Evolutionary conservation across 2,797 vertebrate species (phyloP), one percentile per base, ranked within the genome.

Genomic region (Anguilla marmorata): DNA sequence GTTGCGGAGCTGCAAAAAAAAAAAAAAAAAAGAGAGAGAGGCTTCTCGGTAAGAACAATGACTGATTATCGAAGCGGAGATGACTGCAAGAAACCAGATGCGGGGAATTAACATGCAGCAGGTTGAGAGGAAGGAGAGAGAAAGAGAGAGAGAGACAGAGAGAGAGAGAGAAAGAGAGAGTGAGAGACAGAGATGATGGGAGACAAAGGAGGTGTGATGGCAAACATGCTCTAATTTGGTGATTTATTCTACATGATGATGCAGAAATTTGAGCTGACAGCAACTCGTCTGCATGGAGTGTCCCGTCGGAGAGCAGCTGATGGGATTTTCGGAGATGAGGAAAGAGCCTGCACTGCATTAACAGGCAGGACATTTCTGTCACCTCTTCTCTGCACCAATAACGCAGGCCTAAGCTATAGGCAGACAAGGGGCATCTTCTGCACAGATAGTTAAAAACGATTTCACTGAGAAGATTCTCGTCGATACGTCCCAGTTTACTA

Each of bases 331-430:
- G 48, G 45, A 72, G 7, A n/a, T 21, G 37, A 7, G 21, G 60
- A 5, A 27, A 63, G 45, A 24, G 24, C 21, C 37, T 56, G 48
- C 45, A 16, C 89, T 11, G 52, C 24, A 24, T 85, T 86, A 84
- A 37, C 45, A 56, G 69, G 60, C 88, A 85, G 89, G 90, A 90
- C 82, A 85, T 90, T 56, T 89, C 56, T 86, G 89, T 54, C 90
- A 88, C 88, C 88, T 89, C 88, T 87, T 69, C 84, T 58, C 19
- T 90, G 88, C 87, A 85, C 87, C 45, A 88, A 58, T 94, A 92
- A 92, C 91, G 90, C 90, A 90, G 86, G 86, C 45, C 87, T 88
- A 83, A 87, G 89, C 87, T 85, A 27, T 21, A 86, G 89, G 80
- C 16, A 86, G 89, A 74, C 84, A 30, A 80, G 72, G 76, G 86